A percentile compares a stretch with the other conserved stretches of the same genome.
These are phyloP conservation scores for Onychomys torridus DNA, from an alignment of 2,797 vertebrate genomes.

Conservation along the genomic window DNA sequence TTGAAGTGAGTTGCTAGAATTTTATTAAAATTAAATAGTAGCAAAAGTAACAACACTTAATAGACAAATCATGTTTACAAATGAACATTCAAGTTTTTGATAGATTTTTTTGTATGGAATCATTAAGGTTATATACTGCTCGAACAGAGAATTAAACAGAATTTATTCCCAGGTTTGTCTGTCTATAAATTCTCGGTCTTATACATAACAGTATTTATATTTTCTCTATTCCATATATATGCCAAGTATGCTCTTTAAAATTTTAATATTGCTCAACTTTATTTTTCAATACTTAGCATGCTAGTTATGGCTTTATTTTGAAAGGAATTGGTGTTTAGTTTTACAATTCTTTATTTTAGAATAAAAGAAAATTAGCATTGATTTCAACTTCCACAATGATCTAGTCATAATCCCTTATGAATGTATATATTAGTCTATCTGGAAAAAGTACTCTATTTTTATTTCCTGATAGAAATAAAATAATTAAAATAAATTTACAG, in stretches of 20 bases:
- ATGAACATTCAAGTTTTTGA: neutral
- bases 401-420: neutral
- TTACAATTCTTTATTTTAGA: neutral
- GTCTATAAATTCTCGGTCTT: neutral
- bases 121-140: neutral
- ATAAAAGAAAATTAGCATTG: neutral
- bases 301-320: neutral
- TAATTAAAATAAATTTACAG: neutral
- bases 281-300: neutral
- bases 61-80: slow-evolving; percentile 16
- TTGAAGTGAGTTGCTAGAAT: neutral
- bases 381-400: neutral
- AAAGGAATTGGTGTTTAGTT: neutral
- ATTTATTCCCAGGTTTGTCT: neutral
- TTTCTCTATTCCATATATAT: neutral
- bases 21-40: neutral
- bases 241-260: neutral
- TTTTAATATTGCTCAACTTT: neutral
- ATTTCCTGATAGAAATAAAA: neutral
- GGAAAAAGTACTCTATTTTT: neutral
- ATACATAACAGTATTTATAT: neutral
- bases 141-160: neutral
- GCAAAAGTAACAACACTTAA: slow-evolving; percentile 32
- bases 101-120: neutral
- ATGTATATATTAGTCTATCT: neutral